Conservation (phyloP, 2,113 vertebrate species). For the Prunella himalayana region DNA sequence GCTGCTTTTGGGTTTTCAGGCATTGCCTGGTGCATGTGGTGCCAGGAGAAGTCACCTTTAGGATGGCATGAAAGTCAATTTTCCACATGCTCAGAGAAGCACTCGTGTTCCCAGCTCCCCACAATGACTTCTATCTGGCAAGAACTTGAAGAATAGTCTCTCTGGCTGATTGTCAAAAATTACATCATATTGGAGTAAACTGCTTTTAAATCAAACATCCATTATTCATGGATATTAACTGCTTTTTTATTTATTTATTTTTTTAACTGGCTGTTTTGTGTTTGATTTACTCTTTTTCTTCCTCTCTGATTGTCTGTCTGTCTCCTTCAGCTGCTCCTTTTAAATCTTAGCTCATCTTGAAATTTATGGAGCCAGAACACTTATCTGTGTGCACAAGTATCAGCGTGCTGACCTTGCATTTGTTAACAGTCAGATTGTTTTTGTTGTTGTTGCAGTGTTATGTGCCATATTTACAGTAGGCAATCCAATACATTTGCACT, state of each 20-base stretch:
- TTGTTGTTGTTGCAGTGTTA: slow-evolving; percentile 2
- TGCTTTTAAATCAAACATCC: slow-evolving; percentile 84
- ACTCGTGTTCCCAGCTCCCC: slow-evolving; percentile 54
- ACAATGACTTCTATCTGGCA: slow-evolving; percentile 86
- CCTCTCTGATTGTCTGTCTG: slow-evolving; percentile 47
- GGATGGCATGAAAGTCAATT: slow-evolving; percentile 68
- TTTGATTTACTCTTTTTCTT: slow-evolving; percentile 75
- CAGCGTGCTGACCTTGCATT: slow-evolving; percentile 38
- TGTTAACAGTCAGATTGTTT: slow-evolving; percentile 10
- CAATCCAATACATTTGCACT: background rate
- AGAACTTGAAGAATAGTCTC: slow-evolving; percentile 82
- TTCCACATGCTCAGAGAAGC: slow-evolving; percentile 58
- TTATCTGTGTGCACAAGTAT: slow-evolving; percentile 31
- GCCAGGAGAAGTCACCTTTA: slow-evolving; percentile 72
- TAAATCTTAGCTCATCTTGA: slow-evolving; percentile 75
- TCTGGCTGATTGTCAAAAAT: slow-evolving; percentile 90
- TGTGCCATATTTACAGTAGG: slow-evolving; percentile 27
- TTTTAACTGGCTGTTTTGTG: slow-evolving; percentile 66
- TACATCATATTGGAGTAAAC: slow-evolving; percentile 90
- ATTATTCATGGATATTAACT: slow-evolving; percentile 87
- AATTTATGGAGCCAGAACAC: slow-evolving; percentile 64
- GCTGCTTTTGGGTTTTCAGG: background rate
- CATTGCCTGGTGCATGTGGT: background rate
- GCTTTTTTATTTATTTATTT: slow-evolving; percentile 63
- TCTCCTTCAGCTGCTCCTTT: slow-evolving; percentile 57